phyloP scores from a whole-genome alignment of 2,113 vertebrate species.

The Microcebus lehilahytsara region DNA sequence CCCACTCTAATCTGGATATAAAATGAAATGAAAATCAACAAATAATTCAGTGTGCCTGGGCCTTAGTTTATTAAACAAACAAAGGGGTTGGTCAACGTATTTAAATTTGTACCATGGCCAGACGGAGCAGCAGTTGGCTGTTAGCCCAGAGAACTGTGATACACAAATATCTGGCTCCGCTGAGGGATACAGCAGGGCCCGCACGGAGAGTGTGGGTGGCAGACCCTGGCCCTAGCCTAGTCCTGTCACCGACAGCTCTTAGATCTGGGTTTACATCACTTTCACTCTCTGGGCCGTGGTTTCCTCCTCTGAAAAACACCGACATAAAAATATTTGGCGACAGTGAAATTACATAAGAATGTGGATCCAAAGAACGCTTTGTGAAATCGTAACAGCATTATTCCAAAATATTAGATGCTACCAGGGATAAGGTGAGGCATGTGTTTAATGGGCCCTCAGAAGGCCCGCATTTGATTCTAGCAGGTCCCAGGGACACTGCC shows the following conservation, averaged over 20 bases:
- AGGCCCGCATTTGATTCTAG: background rate
- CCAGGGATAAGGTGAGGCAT: background rate
- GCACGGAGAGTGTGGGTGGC: fast-evolving
- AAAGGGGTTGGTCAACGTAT: background rate
- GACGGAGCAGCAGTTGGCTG: background rate
- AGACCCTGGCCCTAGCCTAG: background rate
- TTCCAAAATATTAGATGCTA: background rate
- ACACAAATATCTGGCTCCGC: background rate
- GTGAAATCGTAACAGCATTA: background rate
- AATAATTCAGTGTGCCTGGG: background rate
- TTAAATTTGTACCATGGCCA: background rate
- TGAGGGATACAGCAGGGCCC: background rate
- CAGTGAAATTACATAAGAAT: constrained; percentile 8
- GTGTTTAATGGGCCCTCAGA: background rate
- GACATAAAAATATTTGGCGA: background rate
- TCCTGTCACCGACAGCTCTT: background rate
- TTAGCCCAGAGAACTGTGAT: background rate
- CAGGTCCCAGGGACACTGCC: background rate
- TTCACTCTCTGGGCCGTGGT: background rate
- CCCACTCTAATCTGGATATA: background rate
- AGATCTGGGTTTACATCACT: background rate
- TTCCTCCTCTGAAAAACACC: background rate
- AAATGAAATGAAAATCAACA: constrained; percentile 37
- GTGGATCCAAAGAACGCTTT: background rate
- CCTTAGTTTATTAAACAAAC: constrained; percentile 34